A percentile compares a stretch with the other conserved stretches of the same genome.
Conservation (phyloP, 2,113 vertebrate species). For the Oncorhynchus mykiss region DNA sequence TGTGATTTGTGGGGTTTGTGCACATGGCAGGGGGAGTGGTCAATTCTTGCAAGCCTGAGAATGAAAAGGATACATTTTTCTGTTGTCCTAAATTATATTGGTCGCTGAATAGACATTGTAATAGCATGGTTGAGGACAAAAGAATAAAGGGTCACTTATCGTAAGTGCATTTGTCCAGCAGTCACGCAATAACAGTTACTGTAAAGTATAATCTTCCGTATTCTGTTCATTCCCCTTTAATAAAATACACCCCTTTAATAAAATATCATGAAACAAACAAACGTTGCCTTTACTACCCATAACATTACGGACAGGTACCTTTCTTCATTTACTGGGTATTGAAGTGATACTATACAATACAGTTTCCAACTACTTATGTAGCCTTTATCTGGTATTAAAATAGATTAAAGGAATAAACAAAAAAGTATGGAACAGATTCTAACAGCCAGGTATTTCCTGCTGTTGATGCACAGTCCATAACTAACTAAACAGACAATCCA, state of each 20-base stretch:
- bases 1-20: not conserved
- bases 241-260: no score
- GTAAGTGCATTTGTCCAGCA: conserved; percentile 40
- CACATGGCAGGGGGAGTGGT: not conserved
- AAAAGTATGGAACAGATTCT: no score
- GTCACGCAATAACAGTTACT: conserved; percentile 59
- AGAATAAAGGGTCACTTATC: conserved; percentile 51
- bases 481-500: conserved; percentile 54
- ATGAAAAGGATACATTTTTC: conserved; percentile 71
- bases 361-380: no score
- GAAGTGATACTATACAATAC: no score
- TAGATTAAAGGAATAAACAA: no score
- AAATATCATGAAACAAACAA: no score
- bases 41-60: conserved; percentile 50
- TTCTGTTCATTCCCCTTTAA: not conserved
- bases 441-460: not conserved
- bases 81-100: conserved; percentile 51
- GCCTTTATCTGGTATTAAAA: no score
- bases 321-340: no score
- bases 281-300: no score
- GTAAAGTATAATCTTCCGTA: not conserved
- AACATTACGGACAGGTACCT: no score
- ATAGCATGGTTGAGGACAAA: conserved; percentile 63
- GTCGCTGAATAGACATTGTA: conserved; percentile 65
- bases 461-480: conserved; percentile 19